These are phyloP conservation scores for Mystacides longicornis DNA, from an alignment of 2,888 invertebrate species.

Conservation along the genomic window DNA sequence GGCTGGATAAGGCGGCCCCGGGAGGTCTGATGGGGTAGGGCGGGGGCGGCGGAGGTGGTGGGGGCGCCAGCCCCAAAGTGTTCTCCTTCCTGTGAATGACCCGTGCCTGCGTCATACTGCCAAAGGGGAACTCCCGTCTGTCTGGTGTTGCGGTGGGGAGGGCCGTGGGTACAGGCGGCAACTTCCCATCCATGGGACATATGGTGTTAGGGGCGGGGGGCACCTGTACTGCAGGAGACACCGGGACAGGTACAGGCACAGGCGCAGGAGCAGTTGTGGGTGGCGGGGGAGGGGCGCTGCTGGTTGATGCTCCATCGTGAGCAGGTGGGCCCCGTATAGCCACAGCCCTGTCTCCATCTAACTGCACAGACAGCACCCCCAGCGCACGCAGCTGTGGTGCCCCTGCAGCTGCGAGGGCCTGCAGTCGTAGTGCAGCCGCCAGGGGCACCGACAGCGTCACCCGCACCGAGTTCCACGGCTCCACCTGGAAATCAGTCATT, in stretches of 20 bases:
- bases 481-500: slow-evolving; percentile 50
- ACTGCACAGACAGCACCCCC: slow-evolving; percentile 91
- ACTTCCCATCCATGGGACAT: slow-evolving; percentile 75
- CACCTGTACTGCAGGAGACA: slow-evolving; percentile 45
- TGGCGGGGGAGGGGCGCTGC: slow-evolving; percentile 30
- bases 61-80: slow-evolving; percentile 38
- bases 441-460: slow-evolving; percentile 96
- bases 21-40: slow-evolving; percentile 32
- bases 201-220: slow-evolving; percentile 83
- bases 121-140: slow-evolving; percentile 71
- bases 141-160: slow-evolving; percentile 50
- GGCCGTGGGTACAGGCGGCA: slow-evolving; percentile 45
- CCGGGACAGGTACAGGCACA: slow-evolving; percentile 62
- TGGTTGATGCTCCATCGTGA: slow-evolving; percentile 21
- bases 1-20: slow-evolving; percentile 76
- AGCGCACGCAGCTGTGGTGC: slow-evolving; percentile 82
- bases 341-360: slow-evolving; percentile 80
- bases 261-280: slow-evolving; percentile 37
- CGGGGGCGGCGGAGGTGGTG: slow-evolving; percentile 28
- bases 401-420: slow-evolving; percentile 87
- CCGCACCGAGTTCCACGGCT: slow-evolving; percentile 98
- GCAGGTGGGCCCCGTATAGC: slow-evolving; percentile 28
- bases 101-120: slow-evolving; percentile 86
- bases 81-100: slow-evolving; percentile 73
- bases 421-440: slow-evolving; percentile 86